Evolutionary conservation across 92 coral and sea anemone genomes (phyloP).

Genomic region (Paragorgia papillata): DNA sequence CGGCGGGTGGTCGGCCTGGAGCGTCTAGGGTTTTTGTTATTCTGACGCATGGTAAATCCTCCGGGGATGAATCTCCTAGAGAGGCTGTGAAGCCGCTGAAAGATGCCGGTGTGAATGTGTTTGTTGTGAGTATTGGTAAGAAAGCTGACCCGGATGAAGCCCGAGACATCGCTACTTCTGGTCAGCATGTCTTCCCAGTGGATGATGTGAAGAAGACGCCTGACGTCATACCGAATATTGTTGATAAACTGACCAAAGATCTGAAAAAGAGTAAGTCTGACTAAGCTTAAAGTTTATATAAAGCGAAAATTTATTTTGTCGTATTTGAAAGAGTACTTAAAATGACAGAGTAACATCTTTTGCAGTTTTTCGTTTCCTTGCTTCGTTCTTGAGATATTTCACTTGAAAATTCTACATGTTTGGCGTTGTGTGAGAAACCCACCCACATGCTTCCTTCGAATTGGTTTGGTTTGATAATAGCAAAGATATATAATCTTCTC

Average conservation of each 20-base stretch:
- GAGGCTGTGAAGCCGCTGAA: conserved; percentile 73
- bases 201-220: conserved; percentile 60
- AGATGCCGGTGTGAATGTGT: conserved; percentile 68
- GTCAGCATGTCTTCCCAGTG: conserved; percentile 64
- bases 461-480: no score
- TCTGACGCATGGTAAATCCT: conserved; percentile 83
- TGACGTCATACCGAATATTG: conserved; percentile 34
- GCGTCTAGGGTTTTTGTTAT: conserved; percentile 69
- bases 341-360: no score
- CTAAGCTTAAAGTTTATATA: neutral
- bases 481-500: no score
- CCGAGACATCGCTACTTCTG: conserved; percentile 56
- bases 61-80: conserved; percentile 63
- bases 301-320: no score
- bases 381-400: no score
- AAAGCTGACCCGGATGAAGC: conserved; percentile 64
- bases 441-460: no score
- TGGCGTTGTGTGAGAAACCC: no score
- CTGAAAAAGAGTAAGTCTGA: conserved; percentile 47
- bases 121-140: conserved; percentile 82
- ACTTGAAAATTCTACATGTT: no score
- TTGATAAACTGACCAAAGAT: conserved; percentile 23
- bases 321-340: no score
- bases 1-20: conserved; percentile 37
- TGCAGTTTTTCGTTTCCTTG: no score